These are phyloP conservation scores for Zygothrica quintamaculata DNA, from an alignment of 2,888 invertebrate genomes.

Conservation along the genomic window DNA sequence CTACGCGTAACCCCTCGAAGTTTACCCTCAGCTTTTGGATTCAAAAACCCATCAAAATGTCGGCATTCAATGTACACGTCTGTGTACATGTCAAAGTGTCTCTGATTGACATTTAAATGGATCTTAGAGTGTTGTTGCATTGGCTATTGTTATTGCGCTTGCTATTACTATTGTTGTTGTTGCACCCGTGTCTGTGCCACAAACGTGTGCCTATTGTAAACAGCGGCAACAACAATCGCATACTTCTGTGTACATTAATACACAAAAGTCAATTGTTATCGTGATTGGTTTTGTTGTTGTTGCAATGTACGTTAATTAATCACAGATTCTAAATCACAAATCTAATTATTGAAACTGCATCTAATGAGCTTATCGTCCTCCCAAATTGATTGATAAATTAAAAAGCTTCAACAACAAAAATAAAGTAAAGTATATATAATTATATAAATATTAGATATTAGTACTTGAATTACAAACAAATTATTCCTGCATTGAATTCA, in stretches of 20 bases:
- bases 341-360: slow-evolving; percentile 43
- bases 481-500: too few relatives aligned
- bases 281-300: slow-evolving; percentile 31
- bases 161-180: slow-evolving; percentile 59
- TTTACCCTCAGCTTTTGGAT: background rate
- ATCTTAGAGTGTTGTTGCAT: slow-evolving; percentile 64
- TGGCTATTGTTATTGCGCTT: too few relatives aligned
- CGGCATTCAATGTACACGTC: slow-evolving; percentile 27
- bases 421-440: background rate
- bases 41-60: slow-evolving; percentile 31
- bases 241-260: slow-evolving; percentile 12
- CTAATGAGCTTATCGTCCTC: slow-evolving; percentile 34
- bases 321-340: slow-evolving; percentile 60
- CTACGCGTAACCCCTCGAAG: too few relatives aligned
- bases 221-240: slow-evolving; percentile 52
- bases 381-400: slow-evolving; percentile 11
- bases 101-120: slow-evolving; percentile 56
- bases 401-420: slow-evolving; percentile 56
- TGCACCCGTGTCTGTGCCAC: slow-evolving; percentile 41
- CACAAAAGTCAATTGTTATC: slow-evolving; percentile 40
- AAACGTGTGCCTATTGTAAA: slow-evolving; percentile 57
- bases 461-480: too few relatives aligned
- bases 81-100: slow-evolving; percentile 34
- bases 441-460: too few relatives aligned
- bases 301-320: slow-evolving; percentile 56